Evolutionary conservation across 2,888 invertebrate species (phyloP).

Genomic region (Mythimna impura): DNA sequence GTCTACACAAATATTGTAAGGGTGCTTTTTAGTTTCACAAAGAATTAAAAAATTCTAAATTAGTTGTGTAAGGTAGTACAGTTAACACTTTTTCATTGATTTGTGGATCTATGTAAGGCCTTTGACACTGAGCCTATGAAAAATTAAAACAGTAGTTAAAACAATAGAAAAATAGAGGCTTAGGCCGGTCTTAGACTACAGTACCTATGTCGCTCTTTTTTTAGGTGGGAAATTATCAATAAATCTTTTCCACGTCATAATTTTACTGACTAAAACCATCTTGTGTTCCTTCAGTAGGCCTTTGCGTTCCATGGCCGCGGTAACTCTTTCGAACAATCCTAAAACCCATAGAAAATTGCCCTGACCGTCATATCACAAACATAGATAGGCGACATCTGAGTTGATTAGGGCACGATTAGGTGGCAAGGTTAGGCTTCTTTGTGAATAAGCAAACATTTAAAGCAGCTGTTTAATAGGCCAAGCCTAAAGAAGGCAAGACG

Average conservation of each 20-base stretch:
- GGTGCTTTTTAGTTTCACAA: background rate
- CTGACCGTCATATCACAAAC: background rate
- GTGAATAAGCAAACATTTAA: background rate
- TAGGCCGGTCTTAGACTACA: too few relatives aligned
- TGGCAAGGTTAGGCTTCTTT: background rate
- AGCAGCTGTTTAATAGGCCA: background rate
- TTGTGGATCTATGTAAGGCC: background rate
- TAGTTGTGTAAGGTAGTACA: background rate
- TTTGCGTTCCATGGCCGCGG: too few relatives aligned
- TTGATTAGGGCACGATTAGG: background rate
- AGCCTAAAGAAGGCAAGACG: background rate
- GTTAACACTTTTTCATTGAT: background rate
- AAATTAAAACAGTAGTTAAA: too few relatives aligned
- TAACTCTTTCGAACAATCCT: too few relatives aligned
- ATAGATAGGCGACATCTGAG: background rate
- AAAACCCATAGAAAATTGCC: too few relatives aligned
- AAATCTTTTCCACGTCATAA: too few relatives aligned
- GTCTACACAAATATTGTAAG: background rate
- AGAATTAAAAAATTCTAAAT: background rate
- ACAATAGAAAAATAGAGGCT: too few relatives aligned
- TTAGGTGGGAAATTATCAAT: too few relatives aligned
- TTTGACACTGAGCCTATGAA: constrained; percentile 8
- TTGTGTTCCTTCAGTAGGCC: too few relatives aligned
- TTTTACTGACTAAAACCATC: too few relatives aligned
- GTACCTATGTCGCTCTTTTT: too few relatives aligned